Percentiles rank a stretch among this genome's conserved stretches.
Conservation (phyloP, 2,797 vertebrate genomes). For the Propithecus deckenii region DNA sequence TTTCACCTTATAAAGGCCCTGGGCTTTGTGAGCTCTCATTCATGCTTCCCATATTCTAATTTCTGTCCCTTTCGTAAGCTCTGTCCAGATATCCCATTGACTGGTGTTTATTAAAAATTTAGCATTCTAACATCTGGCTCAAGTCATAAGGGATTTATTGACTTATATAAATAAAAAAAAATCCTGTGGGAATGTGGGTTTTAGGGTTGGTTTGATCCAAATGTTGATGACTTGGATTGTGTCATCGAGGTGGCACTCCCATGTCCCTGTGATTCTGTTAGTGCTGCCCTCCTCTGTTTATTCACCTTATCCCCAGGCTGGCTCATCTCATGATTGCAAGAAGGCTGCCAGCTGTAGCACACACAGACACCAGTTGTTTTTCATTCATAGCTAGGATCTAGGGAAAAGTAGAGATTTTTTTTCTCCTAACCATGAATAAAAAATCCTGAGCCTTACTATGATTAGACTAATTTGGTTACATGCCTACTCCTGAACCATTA, state of each 20-base stretch:
- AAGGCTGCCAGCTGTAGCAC: neutral
- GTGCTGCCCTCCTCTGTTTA: neutral
- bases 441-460: neutral
- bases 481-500: neutral
- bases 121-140: neutral
- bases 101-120: neutral
- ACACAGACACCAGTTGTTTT: neutral
- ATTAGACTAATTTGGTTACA: neutral
- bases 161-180: neutral
- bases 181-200: neutral
- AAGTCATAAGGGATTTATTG: neutral
- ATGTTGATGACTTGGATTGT: neutral
- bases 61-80: neutral
- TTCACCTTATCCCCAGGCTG: neutral
- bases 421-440: constrained; percentile 5
- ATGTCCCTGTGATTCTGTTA: neutral
- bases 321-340: neutral
- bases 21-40: neutral
- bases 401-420: neutral
- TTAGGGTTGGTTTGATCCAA: neutral
- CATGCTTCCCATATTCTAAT: neutral
- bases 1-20: neutral
- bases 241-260: neutral
- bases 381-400: neutral
- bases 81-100: neutral